phyloP scores from a whole-genome alignment of 2,797 vertebrate species.

The Alcedo atthis region DNA sequence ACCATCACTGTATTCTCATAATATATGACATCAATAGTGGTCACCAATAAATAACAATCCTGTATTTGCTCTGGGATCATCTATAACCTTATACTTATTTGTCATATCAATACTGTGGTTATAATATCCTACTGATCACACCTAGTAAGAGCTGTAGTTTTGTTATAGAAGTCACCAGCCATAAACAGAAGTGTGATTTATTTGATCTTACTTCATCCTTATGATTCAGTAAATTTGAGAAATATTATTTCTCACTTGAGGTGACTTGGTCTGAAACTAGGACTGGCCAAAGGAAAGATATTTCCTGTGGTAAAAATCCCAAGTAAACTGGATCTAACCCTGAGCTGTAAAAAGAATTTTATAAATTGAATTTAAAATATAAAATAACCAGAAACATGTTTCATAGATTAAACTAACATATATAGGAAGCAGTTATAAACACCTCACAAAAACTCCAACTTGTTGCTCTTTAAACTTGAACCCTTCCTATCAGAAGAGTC shows the following conservation, averaged over 20 bases:
- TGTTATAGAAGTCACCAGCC: conserved; percentile 38
- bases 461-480: background rate
- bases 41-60: background rate
- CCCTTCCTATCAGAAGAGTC: background rate
- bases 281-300: background rate
- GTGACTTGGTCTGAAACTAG: background rate
- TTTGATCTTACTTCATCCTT: conserved; percentile 40
- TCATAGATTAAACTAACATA: background rate
- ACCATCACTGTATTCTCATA: background rate
- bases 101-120: conserved; percentile 29
- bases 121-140: conserved; percentile 54
- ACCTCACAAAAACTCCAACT: background rate
- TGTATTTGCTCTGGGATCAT: background rate
- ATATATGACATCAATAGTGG: background rate
- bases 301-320: background rate
- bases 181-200: conserved; percentile 57
- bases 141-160: conserved; percentile 27
- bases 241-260: conserved; percentile 33
- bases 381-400: background rate
- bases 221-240: conserved; percentile 15
- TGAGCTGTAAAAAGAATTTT: background rate
- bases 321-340: background rate
- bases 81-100: conserved; percentile 37
- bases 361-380: background rate
- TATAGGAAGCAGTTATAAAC: background rate